Base-by-base conservation (phyloP, 2,113 vertebrate genomes). In the Passer domesticus region DNA sequence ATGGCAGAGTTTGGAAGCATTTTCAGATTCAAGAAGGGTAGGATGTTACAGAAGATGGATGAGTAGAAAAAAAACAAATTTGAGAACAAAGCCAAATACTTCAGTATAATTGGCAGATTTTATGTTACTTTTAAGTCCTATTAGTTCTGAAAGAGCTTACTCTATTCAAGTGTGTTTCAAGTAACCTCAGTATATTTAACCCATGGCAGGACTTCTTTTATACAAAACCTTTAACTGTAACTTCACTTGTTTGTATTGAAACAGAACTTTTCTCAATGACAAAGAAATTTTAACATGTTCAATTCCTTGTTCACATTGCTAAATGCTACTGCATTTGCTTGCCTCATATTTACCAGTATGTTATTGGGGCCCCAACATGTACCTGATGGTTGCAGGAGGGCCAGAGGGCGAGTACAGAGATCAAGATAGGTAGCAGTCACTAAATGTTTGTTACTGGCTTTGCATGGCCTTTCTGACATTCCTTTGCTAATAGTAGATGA, bases 341-440 rank as follows among this genome's bases (percentile, higher is more conserved):
- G n/a, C 35, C 9, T 74, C 39, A 2, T 59, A 4, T 69, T 81
- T 83, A 75, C 15, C 17, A 81, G 25, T 12, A 0, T 30, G 4
- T 16, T 83, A 0, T 15, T 43, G 33, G 27, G 4, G 59, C 23
- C 6, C 7, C 8, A 35, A 22, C 5, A 1, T 49, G 10, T 59
- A 17, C 27, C 13, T 80, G 50, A n/a, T 69, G 25, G 7, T 17
- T 9, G 2, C 6, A 11, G 10, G 5, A 3, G 6, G 4, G 2
- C 7, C 12, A 25, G 5, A 3, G 6, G 4, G 2, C 7, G 10
- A 25, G 17, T 56, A 33, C 6, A 41, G 18, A 68, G 7, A 13
- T 22, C 0, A 0, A n/a, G 15, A 73, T 10, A 19, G 10, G 15
- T 53, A 81, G 43, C n/a, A 60, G 43, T 62, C 39, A 27, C 11